Conservation (phyloP, 2,888 invertebrate genomes). For the Gymnocheta viridis region DNA sequence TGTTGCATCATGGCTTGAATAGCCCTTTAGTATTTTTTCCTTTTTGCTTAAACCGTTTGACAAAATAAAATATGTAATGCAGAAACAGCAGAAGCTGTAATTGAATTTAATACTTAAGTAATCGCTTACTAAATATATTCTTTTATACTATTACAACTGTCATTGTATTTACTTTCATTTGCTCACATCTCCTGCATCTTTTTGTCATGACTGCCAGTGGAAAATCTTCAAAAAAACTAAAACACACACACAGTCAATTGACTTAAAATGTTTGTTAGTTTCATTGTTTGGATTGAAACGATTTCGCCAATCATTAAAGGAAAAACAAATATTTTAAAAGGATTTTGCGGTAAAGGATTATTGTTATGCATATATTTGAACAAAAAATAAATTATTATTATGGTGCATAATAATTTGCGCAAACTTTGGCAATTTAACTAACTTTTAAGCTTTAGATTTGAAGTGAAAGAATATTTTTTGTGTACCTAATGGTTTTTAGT, state of each 20-base stretch:
- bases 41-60: background rate
- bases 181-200: slow-evolving; percentile 22
- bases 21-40: background rate
- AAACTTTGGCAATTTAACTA: too few species aligned
- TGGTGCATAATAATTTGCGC: background rate
- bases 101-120: slow-evolving; percentile 64
- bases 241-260: slow-evolving; percentile 12
- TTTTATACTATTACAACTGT: background rate
- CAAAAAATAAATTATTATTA: background rate
- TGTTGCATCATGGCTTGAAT: slow-evolving; percentile 57
- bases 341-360: background rate
- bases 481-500: too few species aligned
- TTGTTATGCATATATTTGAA: background rate
- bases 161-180: background rate
- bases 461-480: too few species aligned
- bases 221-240: background rate
- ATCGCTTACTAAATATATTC: slow-evolving; percentile 33
- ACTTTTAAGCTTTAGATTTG: too few species aligned
- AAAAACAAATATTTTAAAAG: slow-evolving; percentile 22
- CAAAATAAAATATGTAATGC: slow-evolving; percentile 23
- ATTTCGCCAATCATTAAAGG: slow-evolving; percentile 31
- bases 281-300: slow-evolving; percentile 31
- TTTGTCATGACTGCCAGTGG: slow-evolving; percentile 13
- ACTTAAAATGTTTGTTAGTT: slow-evolving; percentile 31
- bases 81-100: slow-evolving; percentile 39